A percentile compares a stretch with the other conserved stretches of the same genome.
phyloP scores from a whole-genome alignment of 1,140 invertebrate species.

The Atta texana region DNA sequence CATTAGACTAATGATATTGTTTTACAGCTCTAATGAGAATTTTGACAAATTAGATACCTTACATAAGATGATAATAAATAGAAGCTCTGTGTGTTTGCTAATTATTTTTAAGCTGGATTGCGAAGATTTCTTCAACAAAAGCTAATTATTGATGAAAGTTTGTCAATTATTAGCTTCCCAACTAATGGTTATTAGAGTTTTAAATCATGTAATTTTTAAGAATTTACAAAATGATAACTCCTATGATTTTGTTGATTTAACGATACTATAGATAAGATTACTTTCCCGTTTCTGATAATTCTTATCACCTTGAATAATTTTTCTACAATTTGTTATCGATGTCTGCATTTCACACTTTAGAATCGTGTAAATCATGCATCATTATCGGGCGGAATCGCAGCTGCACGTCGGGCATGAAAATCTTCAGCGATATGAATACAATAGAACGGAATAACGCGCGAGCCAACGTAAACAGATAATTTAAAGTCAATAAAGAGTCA shows the following conservation, averaged over 20 bases:
- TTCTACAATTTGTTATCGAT: neutral
- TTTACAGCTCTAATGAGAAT: neutral
- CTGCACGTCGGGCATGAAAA: constrained; percentile 38
- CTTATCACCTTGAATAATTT: neutral
- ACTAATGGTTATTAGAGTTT: neutral
- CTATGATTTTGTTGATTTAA: neutral
- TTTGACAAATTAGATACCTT: neutral
- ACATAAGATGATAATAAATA: neutral
- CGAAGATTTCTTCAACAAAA: neutral
- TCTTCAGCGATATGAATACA: constrained; percentile 65
- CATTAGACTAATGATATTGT: constrained; percentile 35
- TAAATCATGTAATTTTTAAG: neutral
- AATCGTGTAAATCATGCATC: neutral
- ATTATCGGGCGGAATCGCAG: neutral
- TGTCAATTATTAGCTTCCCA: neutral
- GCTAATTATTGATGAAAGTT: neutral
- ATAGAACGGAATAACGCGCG: constrained; percentile 38
- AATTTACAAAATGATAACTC: neutral
- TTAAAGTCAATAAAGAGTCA: constrained; percentile 49
- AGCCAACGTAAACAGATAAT: constrained; percentile 29
- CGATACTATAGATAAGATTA: neutral
- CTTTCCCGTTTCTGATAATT: neutral
- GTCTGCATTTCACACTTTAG: neutral
- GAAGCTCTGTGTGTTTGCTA: neutral
- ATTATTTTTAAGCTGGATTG: neutral